Base-by-base conservation (phyloP, 2,888 invertebrate species). In the Catocala nupta region DNA sequence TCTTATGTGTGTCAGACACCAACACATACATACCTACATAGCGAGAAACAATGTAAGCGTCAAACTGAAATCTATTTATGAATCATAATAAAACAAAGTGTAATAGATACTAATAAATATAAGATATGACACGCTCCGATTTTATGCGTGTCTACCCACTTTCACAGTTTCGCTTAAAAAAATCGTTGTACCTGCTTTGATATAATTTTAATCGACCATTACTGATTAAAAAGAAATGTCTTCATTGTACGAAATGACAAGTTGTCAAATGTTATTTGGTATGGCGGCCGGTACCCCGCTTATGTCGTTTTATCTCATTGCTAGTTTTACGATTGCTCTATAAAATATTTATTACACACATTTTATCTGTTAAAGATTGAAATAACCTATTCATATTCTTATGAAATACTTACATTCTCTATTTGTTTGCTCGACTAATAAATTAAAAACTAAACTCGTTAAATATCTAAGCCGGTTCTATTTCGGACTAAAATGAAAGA, bases 301-400 rank as follows among this genome's bases (percentile, higher is more conserved):
- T 49, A 81, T 67, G 63, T 73, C 77, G 64, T 53, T 79, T 85
- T 88, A 89, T 87, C 86, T 84, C 80, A 78, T 73, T 73, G 83
- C 83, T 73, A 67, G 81, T 88, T 92, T 92, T 91, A 92, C 86
- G 87, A 86, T 78, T 85, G 87, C 83, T 90, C 90, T 88, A 92
- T 93, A 92, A 93, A 90, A 89, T 86, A 89, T 88, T 90, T 82
- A 87, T 88, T 80, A 84, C 85, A 81, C 82, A 83, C 84, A 80
- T 88, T 89, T 90, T 90, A 92, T 90, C 89, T 87, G 74, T 82
- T 86, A 89, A 87, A 84, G 88, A 89, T 91, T 87, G 81, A 88
- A 90, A 88, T 84, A 82, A 86, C 82, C 85, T 83, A 86, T 87
- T 90, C 88, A 91, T 91, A 90, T 87, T 89, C 85, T 86, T 88